Percentiles rank a stretch among this genome's conserved stretches.
These are phyloP conservation scores for Tillus elongatus DNA, from an alignment of 2,888 invertebrate genomes.

Conservation along the genomic window DNA sequence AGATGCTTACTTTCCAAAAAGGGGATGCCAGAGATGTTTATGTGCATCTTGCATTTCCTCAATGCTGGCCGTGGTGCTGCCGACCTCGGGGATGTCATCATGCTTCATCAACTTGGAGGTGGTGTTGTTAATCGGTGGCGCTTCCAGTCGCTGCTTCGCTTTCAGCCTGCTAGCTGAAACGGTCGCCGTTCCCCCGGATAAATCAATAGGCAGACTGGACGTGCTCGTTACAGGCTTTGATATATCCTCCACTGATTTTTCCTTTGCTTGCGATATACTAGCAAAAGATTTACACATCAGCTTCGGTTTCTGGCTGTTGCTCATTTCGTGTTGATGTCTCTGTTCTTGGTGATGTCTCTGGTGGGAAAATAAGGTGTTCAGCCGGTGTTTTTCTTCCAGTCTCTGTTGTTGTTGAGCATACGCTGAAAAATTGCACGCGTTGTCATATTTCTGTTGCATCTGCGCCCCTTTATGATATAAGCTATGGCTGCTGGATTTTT, in stretches of 20 bases:
- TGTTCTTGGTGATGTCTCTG: slow-evolving; percentile 31
- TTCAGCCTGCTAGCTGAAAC: slow-evolving; percentile 34
- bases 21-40: slow-evolving; percentile 73
- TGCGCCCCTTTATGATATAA: slow-evolving; percentile 8
- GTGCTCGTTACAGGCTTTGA: slow-evolving; percentile 5
- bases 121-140: slow-evolving; percentile 21
- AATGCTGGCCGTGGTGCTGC: slow-evolving; percentile 54
- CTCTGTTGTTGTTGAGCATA: slow-evolving; percentile 19
- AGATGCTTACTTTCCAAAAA: slow-evolving; percentile 74
- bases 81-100: slow-evolving; percentile 54
- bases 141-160: slow-evolving; percentile 39
- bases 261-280: slow-evolving; percentile 15
- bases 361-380: no score
- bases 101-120: slow-evolving; percentile 27
- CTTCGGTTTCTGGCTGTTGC: slow-evolving; percentile 25
- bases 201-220: slow-evolving; percentile 37
- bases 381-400: slow-evolving; percentile 28
- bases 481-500: slow-evolving; percentile 13
- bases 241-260: slow-evolving; percentile 7
- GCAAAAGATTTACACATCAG: slow-evolving; percentile 27
- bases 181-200: slow-evolving; percentile 33
- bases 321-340: slow-evolving; percentile 31
- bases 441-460: slow-evolving; percentile 16
- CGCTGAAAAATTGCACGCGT: slow-evolving; percentile 15
- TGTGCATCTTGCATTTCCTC: slow-evolving; percentile 52